These are phyloP conservation scores for Clytia hemisphaerica DNA, from an alignment of 30 jellyfish, hydroid and myxozoan genomes.

Conservation along the genomic window DNA sequence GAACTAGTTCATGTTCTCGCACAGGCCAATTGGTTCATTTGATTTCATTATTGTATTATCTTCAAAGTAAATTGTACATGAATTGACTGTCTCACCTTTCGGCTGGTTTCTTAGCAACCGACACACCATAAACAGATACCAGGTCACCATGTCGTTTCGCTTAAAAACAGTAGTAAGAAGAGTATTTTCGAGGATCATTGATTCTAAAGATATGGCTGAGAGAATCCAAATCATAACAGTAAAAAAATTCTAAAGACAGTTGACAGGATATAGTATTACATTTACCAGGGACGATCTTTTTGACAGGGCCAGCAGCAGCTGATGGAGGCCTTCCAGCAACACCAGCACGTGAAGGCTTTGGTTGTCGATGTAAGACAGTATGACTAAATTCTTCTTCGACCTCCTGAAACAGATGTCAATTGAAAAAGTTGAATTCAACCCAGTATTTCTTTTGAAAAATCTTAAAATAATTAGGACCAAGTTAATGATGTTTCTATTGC, in stretches of 20 bases:
- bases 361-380: slow-evolving; percentile 63
- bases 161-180: neutral
- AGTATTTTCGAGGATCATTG: neutral
- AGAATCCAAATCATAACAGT: neutral
- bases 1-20: too few species aligned
- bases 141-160: slow-evolving; percentile 40
- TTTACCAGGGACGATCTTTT: neutral
- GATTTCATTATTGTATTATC: too few species aligned
- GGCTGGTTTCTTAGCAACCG: slow-evolving; percentile 77
- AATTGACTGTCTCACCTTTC: slow-evolving; percentile 48
- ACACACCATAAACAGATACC: slow-evolving; percentile 85
- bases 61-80: too few species aligned
- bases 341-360: slow-evolving; percentile 15
- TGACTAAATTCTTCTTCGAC: slow-evolving; percentile 79
- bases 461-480: neutral
- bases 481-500: neutral
- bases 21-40: too few species aligned
- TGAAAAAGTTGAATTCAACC: neutral
- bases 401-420: slow-evolving; percentile 22
- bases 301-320: slow-evolving; percentile 54
- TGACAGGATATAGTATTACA: neutral
- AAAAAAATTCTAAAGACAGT: neutral
- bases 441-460: neutral
- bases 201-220: neutral
- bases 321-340: slow-evolving; percentile 51